Evolutionary conservation across 1,140 invertebrate species (phyloP).

Genomic region (Halyomorpha halys): DNA sequence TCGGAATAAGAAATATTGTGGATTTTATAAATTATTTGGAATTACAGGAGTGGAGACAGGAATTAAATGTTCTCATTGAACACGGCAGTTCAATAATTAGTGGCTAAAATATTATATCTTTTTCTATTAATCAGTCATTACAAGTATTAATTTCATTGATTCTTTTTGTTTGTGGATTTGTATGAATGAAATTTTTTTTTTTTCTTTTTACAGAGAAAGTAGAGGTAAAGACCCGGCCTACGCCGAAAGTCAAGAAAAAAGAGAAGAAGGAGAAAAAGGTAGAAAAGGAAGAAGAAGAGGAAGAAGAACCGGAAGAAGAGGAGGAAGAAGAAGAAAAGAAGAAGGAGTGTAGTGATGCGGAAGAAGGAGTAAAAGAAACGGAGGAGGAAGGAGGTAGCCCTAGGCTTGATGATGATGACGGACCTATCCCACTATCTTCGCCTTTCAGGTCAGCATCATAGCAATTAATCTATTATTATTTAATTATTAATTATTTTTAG

Average conservation of each 20-base stretch:
- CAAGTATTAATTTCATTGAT: too few species aligned
- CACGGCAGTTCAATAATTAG: too few species aligned
- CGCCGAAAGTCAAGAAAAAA: constrained; percentile 14
- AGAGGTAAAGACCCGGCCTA: constrained; percentile 17
- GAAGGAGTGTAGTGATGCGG: constrained; percentile 25
- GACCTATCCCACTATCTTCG: constrained; percentile 33
- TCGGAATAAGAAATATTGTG: too few species aligned
- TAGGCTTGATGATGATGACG: constrained; percentile 26
- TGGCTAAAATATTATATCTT: too few species aligned
- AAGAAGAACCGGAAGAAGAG: constrained; percentile 9
- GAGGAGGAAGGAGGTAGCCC: constrained; percentile 25
- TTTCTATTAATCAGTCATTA: too few species aligned
- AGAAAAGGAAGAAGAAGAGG: constrained; percentile 5
- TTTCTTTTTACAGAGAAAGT: constrained; percentile 32
- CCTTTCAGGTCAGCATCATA: constrained; percentile 32
- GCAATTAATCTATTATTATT: too few species aligned
- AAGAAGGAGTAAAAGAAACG: constrained; percentile 23
- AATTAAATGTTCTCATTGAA: too few species aligned
- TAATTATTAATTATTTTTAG: too few species aligned
- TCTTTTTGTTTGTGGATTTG: too few species aligned
- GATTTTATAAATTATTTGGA: too few species aligned
- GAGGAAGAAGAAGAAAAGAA: constrained; percentile 2
- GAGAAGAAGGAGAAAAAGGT: constrained; percentile 23
- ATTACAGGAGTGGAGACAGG: too few species aligned
- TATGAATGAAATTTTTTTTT: constrained; percentile 27